Evolutionary conservation across 2,113 vertebrate species (phyloP).

Genomic region (Epinephelus moara): DNA sequence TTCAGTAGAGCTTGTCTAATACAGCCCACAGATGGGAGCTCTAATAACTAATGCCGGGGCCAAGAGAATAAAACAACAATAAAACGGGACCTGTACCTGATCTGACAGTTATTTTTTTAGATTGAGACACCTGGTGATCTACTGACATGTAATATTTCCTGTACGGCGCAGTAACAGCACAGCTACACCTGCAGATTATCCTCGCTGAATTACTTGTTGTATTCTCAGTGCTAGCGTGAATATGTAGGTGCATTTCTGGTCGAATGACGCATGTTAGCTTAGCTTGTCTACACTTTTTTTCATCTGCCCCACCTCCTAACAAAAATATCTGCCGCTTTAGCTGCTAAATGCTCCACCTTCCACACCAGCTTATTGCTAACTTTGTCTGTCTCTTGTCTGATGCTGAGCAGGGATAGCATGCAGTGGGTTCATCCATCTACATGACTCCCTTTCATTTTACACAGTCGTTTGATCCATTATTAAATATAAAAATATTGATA

Average conservation of each 20-base stretch:
- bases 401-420: no score
- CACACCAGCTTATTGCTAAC: background rate
- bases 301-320: background rate
- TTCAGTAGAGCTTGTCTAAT: slow-evolving; percentile 61
- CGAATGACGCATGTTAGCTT: background rate
- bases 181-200: slow-evolving; percentile 7
- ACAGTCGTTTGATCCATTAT: background rate
- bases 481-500: background rate
- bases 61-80: slow-evolving; percentile 43
- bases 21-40: slow-evolving; percentile 54
- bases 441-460: background rate
- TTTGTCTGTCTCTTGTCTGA: background rate
- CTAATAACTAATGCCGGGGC: slow-evolving; percentile 48
- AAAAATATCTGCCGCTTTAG: background rate
- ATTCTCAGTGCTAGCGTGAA: background rate
- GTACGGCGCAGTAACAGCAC: background rate
- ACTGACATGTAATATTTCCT: slow-evolving; percentile 4
- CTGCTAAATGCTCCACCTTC: background rate
- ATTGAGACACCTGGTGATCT: slow-evolving; percentile 18
- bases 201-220: background rate
- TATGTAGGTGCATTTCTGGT: background rate
- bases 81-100: slow-evolving; percentile 30
- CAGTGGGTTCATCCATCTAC: background rate
- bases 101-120: slow-evolving; percentile 17
- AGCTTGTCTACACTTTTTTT: background rate